Conservation (phyloP, 53 echinoderm and acorn worm species). For the Holothuria scabra region DNA sequence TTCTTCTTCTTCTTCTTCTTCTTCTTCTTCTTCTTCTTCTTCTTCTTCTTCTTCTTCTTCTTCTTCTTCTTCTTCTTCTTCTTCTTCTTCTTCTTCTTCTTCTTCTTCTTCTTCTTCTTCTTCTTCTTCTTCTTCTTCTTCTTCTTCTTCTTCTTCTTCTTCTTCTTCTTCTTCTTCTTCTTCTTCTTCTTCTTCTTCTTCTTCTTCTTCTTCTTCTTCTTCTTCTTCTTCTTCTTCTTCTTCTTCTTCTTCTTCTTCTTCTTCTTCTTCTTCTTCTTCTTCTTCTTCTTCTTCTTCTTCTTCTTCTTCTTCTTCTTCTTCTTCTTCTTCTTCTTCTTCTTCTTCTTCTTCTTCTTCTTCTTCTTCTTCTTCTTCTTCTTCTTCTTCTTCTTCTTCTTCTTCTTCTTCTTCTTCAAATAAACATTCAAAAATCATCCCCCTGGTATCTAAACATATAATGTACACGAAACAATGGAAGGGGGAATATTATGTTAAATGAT, state of each 20-base stretch:
- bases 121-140: constrained; percentile 41
- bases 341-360: constrained; percentile 17
- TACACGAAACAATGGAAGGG: no score
- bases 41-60: constrained; percentile 11
- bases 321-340: constrained; percentile 41
- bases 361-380: background rate
- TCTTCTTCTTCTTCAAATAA: background rate
- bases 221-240: background rate
- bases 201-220: background rate
- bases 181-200: background rate
- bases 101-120: constrained; percentile 44
- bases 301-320: constrained; percentile 31
- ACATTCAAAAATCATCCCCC: background rate
- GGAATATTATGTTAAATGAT: no score
- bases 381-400: constrained; percentile 16
- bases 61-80: constrained; percentile 37
- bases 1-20: constrained; percentile 34
- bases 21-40: constrained; percentile 35
- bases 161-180: constrained; percentile 33
- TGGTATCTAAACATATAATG: no score
- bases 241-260: background rate
- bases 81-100: constrained; percentile 27
- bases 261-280: background rate
- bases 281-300: background rate
- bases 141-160: constrained; percentile 27